Conservation (phyloP, 2,113 vertebrate species). For the Mus spicilegus region DNA sequence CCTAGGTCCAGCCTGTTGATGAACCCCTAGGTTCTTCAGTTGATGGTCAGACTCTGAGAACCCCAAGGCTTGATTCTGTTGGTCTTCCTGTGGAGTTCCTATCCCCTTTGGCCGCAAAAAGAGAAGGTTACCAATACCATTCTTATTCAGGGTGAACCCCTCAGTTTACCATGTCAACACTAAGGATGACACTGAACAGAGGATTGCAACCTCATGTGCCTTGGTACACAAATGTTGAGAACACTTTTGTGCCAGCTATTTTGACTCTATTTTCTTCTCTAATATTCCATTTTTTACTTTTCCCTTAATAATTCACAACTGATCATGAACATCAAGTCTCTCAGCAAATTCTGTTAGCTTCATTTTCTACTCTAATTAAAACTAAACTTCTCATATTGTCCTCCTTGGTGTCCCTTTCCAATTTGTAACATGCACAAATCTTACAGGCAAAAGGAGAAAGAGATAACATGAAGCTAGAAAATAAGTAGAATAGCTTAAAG, state of each 20-base stretch:
- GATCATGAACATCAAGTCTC: constrained; percentile 33
- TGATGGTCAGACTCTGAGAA: no score
- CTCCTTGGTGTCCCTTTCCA: constrained; percentile 24
- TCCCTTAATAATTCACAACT: neutral
- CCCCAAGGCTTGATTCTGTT: no score
- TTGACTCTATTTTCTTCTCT: neutral
- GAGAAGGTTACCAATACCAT: no score
- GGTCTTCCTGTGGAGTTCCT: no score
- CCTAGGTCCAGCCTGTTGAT: no score
- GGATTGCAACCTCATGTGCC: neutral
- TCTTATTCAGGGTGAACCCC: neutral
- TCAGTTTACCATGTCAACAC: neutral
- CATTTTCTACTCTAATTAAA: constrained; percentile 44
- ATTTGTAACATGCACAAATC: neutral
- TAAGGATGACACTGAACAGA: neutral
- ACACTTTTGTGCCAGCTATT: neutral
- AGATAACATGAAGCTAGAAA: neutral
- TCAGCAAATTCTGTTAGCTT: constrained; percentile 36
- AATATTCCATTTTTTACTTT: constrained; percentile 3
- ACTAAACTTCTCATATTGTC: neutral
- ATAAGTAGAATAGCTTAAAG: neutral
- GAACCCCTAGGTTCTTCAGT: no score
- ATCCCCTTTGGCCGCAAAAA: no score
- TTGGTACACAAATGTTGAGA: neutral
- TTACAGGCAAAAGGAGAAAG: constrained; percentile 32